A percentile compares a stretch with the other conserved stretches of the same genome.
These are phyloP conservation scores for Orestias chungarensis DNA, from an alignment of 2,797 vertebrate species.

Conservation along the genomic window DNA sequence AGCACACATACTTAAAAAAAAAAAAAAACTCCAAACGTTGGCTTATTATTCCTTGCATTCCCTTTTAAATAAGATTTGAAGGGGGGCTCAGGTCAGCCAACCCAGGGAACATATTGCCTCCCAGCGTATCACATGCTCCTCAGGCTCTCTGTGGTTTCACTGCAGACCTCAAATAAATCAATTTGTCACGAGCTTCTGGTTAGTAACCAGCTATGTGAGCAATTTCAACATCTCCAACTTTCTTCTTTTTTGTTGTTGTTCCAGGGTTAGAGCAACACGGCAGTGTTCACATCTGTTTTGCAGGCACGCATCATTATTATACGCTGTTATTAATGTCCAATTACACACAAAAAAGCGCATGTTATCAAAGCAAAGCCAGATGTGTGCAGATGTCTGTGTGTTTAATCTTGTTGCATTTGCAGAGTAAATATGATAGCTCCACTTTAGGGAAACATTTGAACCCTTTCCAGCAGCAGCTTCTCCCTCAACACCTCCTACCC, in stretches of 20 bases:
- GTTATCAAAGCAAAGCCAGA: constrained; percentile 44
- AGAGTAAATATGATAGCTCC: constrained; percentile 51
- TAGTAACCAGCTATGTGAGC: constrained; percentile 33
- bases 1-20: constrained; percentile 9
- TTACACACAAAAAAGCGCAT: constrained; percentile 24
- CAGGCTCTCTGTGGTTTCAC: constrained; percentile 28
- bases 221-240: constrained; percentile 24
- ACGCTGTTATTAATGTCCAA: constrained; percentile 34
- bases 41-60: constrained; percentile 4
- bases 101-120: constrained; percentile 14
- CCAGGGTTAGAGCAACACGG: not conserved
- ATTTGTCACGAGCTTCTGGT: constrained; percentile 40
- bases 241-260: constrained; percentile 25
- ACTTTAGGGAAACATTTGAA: constrained; percentile 55
- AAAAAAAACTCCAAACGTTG: not conserved
- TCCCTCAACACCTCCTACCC: constrained; percentile 15
- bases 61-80: constrained; percentile 17
- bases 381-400: constrained; percentile 31
- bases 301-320: constrained; percentile 32
- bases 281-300: constrained; percentile 42
- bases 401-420: constrained; percentile 38
- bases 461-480: constrained; percentile 47
- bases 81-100: constrained; percentile 17
- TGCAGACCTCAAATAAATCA: constrained; percentile 40
- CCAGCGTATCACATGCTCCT: constrained; percentile 19